phyloP scores from a whole-genome alignment of 2,113 vertebrate species.

The Tichodroma muraria region DNA sequence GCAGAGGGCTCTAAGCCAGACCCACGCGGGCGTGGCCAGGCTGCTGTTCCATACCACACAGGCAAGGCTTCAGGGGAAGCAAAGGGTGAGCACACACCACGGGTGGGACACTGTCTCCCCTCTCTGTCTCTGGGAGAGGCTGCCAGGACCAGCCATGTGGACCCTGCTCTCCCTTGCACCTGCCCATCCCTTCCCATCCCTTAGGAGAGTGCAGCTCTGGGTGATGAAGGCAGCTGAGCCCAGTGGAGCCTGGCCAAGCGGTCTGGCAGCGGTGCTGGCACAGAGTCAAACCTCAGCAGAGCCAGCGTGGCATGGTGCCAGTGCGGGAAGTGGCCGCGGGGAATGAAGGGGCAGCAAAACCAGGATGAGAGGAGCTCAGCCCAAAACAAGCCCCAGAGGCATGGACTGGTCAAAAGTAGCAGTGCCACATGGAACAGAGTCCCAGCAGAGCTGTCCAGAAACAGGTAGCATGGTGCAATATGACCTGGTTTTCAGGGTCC shows the following conservation, averaged over 20 bases:
- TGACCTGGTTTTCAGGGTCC: not conserved
- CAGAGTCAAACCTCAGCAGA: not conserved
- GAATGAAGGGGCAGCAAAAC: not conserved
- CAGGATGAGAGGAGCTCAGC: not conserved
- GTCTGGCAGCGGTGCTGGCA: not conserved
- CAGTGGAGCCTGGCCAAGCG: not conserved
- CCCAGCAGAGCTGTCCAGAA: not conserved
- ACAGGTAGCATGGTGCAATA: not conserved
- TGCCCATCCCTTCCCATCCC: not conserved
- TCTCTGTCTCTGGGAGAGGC: no score
- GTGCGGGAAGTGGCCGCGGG: accelerated
- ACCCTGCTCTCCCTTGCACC: not conserved
- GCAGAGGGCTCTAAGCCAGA: not conserved
- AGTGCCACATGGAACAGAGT: not conserved
- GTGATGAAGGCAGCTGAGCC: not conserved
- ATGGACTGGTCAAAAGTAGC: not conserved
- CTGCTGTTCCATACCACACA: not conserved
- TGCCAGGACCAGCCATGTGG: not conserved
- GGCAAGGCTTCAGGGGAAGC: not conserved
- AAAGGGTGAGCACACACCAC: not conserved
- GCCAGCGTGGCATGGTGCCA: accelerated
- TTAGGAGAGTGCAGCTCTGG: not conserved
- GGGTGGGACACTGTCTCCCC: not conserved
- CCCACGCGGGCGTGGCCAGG: no score
- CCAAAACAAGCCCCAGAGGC: not conserved